Percentiles rank a stretch among this genome's conserved stretches.
phyloP scores from a whole-genome alignment of 2,888 invertebrate genomes.

The Trypoxylon attenuatum region DNA sequence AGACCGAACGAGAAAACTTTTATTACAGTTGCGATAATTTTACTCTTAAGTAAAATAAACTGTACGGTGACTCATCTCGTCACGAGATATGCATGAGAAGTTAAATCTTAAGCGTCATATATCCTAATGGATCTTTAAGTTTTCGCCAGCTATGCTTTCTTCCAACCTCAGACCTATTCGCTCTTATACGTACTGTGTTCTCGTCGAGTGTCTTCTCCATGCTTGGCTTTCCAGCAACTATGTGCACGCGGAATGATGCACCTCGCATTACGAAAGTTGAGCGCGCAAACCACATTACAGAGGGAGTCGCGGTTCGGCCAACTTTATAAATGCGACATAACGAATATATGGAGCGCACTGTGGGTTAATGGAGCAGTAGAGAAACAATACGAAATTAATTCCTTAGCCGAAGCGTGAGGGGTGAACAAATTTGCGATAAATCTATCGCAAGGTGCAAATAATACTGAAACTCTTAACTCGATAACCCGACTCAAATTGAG shows the following conservation, averaged over 20 bases:
- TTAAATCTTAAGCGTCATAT: background rate
- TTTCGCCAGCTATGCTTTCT: background rate
- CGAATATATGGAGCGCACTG: no score
- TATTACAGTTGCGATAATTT: background rate
- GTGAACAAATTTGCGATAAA: no score
- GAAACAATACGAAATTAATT: no score
- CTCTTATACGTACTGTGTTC: no score
- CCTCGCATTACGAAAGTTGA: conserved; percentile 35
- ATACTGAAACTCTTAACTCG: no score
- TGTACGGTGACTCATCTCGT: background rate
- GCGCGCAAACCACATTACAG: conserved; percentile 43
- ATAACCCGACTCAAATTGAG: no score
- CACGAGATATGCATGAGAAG: background rate
- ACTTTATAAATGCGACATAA: conserved; percentile 45
- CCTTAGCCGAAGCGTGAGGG: no score
- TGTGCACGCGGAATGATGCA: conserved; percentile 38
- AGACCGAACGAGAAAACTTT: background rate
- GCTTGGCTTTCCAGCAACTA: conserved; percentile 17
- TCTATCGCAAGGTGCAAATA: no score
- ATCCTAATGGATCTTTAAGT: background rate
- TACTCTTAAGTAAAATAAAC: no score
- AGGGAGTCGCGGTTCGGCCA: conserved; percentile 24
- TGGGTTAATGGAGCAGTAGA: no score
- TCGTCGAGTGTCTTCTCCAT: conserved; percentile 3
- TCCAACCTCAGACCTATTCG: no score